phyloP scores from a whole-genome alignment of 2,113 vertebrate genomes.

The Acrocephalus arundinaceus region DNA sequence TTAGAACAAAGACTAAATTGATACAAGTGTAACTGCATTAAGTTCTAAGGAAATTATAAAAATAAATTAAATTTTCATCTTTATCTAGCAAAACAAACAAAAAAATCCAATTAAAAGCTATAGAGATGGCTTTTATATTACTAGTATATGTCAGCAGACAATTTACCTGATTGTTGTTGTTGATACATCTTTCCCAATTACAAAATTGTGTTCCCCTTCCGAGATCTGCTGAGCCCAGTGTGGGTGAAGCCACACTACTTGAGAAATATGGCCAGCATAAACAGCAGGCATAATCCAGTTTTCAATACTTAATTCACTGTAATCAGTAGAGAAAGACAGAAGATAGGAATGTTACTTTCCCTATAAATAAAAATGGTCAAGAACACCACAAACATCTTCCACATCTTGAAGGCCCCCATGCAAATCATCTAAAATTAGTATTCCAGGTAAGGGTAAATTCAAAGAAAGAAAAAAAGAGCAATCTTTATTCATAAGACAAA shows the following conservation, averaged over 20 bases:
- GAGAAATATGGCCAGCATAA: conserved; percentile 93
- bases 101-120: neutral
- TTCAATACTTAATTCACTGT: conserved; percentile 94
- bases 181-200: conserved; percentile 87
- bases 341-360: neutral
- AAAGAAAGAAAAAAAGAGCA: neutral
- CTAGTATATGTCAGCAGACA: neutral
- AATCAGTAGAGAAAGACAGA: neutral
- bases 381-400: neutral
- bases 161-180: conserved; percentile 95
- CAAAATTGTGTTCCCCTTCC: conserved; percentile 88
- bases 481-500: neutral
- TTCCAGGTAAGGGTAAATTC: neutral
- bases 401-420: neutral
- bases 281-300: conserved; percentile 99
- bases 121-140: neutral
- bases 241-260: conserved; percentile 91
- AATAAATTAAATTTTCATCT: neutral
- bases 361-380: neutral
- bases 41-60: neutral
- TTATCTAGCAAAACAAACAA: neutral
- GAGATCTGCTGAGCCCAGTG: conserved; percentile 93
- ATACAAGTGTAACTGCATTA: neutral
- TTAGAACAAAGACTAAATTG: neutral
- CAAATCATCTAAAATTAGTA: neutral